These are phyloP conservation scores for Toxotes lorentzi DNA, from an alignment of 2,797 vertebrate species.

Conservation along the genomic window DNA sequence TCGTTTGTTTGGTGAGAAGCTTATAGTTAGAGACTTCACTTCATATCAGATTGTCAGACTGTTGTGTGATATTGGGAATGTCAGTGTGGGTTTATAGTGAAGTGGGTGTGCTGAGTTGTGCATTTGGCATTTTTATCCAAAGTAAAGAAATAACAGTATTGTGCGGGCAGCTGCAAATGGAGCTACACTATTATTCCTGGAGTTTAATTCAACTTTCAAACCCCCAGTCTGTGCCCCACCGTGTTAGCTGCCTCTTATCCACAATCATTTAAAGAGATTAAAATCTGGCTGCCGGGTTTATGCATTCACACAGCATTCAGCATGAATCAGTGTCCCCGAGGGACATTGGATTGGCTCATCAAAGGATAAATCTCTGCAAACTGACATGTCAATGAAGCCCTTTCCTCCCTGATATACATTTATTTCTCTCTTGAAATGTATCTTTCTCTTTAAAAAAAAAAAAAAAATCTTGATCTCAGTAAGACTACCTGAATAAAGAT, in stretches of 20 bases:
- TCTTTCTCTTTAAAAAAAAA: slow-evolving; percentile 26
- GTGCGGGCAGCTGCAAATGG: neutral
- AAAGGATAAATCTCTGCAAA: slow-evolving; percentile 67
- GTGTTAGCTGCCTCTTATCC: slow-evolving; percentile 53
- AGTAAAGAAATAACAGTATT: slow-evolving; percentile 10
- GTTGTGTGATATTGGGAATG: slow-evolving; percentile 16
- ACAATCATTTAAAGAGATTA: slow-evolving; percentile 72
- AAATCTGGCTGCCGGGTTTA: slow-evolving; percentile 51
- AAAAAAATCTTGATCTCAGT: slow-evolving; percentile 36
- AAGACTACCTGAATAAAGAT: slow-evolving; percentile 52
- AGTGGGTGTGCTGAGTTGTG: slow-evolving; percentile 3
- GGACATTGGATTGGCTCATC: slow-evolving; percentile 65
- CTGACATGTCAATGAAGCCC: slow-evolving; percentile 59
- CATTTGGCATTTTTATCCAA: slow-evolving; percentile 19
- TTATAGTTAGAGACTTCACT: neutral
- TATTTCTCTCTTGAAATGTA: slow-evolving; percentile 49
- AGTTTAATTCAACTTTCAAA: slow-evolving; percentile 47
- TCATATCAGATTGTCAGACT: slow-evolving; percentile 3
- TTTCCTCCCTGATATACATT: slow-evolving; percentile 55
- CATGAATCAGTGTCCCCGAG: slow-evolving; percentile 55
- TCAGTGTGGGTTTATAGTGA: neutral
- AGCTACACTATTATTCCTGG: slow-evolving; percentile 20
- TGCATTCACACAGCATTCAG: slow-evolving; percentile 59
- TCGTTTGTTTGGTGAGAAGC: neutral
- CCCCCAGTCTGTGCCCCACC: slow-evolving; percentile 21